Base-by-base conservation (phyloP, 1,140 invertebrate species). In the Orius laevigatus region DNA sequence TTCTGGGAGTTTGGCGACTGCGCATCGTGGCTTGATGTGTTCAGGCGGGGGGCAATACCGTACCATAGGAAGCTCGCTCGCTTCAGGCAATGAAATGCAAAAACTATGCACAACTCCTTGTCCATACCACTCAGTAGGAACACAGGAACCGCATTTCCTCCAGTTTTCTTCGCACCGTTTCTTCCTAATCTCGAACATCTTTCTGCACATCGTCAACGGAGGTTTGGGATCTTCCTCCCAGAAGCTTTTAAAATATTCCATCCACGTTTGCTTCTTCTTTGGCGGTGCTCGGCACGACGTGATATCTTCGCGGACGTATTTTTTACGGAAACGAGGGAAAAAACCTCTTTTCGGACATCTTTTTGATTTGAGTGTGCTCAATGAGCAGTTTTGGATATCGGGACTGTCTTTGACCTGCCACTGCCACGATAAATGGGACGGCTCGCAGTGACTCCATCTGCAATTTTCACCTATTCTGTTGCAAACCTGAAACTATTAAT, bases 351-450 rank as follows among this genome's bases (percentile, higher is more conserved):
- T 45, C 5, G 43, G 43, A 19, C 40, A 42, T 14, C 5, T 19
- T n/a, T 45, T 45, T 11, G 25, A n/a, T 31, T 43, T 45, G 8
- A 45, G 11, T 5, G 19, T 31, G n/a, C 20, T 19, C 19, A 12
- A 31, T 3, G 18, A 31, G 43, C 43, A 45, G 11, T 32, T 45
- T n/a, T 45, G 19, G n/a, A 45, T 31, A 5, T 45, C 43, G n/a
- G 43, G 18, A n/a, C 19, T 45, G 8, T 32, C 43, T 45, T 45
- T 45, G 4, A 32, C 43, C 11, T 20, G 9, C 41, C 18, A 45
- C 12, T 45, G 43, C 43, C 43, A 45, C 11, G 43, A 45, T 10
- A 45, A n/a, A 16, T 45, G 18, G n/a, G 19, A 31, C n/a, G 16
- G 16, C 43, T 45, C 18, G 32, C 43, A 45, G 2, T 11, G 18